Base-by-base conservation (phyloP, 2,888 invertebrate genomes). In the Agonopterix heracliana region DNA sequence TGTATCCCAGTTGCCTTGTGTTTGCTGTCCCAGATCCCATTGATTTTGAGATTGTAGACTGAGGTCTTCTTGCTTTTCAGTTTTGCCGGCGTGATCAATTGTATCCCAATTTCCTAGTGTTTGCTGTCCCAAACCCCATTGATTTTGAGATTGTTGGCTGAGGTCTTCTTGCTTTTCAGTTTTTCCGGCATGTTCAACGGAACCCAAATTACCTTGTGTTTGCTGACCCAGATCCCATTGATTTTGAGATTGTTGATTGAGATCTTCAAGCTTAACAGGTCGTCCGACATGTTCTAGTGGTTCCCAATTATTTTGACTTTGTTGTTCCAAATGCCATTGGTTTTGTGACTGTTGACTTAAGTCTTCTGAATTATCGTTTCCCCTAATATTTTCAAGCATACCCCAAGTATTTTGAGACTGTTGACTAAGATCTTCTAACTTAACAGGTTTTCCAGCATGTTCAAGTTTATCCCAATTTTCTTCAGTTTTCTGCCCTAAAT, bases 321-420 rank as follows among this genome's bases (percentile, higher is more conserved):
- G 26, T 26, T 74, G 68, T n/a, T 57, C 58, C n/a, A 65, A 52
- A 51, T 66, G 57, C 45, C 64, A 64, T 50, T 54, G 46, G 35
- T 59, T 56, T n/a, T 59, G 60, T 52, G 53, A 57, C 49, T 65
- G 55, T 38, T 38, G 38, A n/a, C 38, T n/a, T 38, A 38, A 38
- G n/a, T n/a, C 38, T 38, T 38, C 38, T 4, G n/a, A 38, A 9
- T n/a, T 26, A 5, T 26, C 26, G 26, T 26, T 26, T 26, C 26
- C 26, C 26, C 26, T 26, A 26, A 26, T 26, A 26, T 26, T 2
- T 26, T 26, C 26, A 1, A 26, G 26, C 26, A 5, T 26, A 26
- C 7, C 26, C 26, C 26, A 26, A 5, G 26, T 5, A 26, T 26
- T 26, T 26, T 26, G 26, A 7, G 26, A 26, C 7, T 52, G 36